Evolutionary conservation across 2,888 invertebrate species (phyloP).

Genomic region (Hirtodrosophila duncani): DNA sequence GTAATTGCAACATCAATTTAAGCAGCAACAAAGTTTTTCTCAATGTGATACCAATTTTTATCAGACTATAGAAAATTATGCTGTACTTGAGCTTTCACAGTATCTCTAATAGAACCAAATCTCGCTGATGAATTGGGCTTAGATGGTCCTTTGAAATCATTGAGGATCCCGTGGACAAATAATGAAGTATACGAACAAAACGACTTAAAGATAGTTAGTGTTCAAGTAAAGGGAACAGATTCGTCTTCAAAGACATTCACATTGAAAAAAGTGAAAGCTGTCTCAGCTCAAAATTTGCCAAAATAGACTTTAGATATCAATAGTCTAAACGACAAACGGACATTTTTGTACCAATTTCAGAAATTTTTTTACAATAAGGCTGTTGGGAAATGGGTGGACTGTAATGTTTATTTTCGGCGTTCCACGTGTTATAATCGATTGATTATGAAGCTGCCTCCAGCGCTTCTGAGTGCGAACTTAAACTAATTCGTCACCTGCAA

Average conservation of each 20-base stretch:
- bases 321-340: not conserved
- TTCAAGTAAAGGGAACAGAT: not conserved
- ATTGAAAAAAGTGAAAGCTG: not conserved
- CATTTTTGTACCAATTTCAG: not conserved
- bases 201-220: not conserved
- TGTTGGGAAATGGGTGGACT: no score
- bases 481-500: no score
- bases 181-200: not conserved
- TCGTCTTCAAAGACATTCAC: not conserved
- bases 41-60: constrained; percentile 1
- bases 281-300: no score
- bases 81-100: constrained; percentile 2
- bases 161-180: constrained; percentile 1
- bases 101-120: not conserved
- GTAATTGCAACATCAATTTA: not conserved
- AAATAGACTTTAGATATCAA: not conserved
- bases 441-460: no score
- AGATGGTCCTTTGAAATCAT: not conserved
- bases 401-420: no score
- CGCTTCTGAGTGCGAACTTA: no score
- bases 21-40: not conserved
- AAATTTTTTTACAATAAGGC: not conserved
- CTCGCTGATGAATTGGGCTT: not conserved
- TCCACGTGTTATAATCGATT: no score
- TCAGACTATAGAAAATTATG: not conserved